Percentiles rank a stretch among this genome's conserved stretches.
Conservation (phyloP, 2,888 invertebrate species). For the Microplitis deprimator region DNA sequence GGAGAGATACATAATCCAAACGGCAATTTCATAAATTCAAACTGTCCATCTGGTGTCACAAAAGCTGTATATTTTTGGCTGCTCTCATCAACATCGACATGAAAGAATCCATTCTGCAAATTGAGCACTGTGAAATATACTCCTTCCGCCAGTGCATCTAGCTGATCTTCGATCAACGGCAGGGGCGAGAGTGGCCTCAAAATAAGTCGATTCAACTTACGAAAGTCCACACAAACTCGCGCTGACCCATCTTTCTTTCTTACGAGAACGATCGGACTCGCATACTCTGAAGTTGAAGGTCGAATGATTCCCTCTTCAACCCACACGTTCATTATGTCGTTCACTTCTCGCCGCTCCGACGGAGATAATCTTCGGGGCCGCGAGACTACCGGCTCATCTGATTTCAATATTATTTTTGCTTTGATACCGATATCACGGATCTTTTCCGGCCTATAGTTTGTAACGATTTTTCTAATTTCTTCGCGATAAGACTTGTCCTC, state of each 20-base stretch:
- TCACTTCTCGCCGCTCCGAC: constrained; percentile 52
- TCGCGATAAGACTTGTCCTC: constrained; percentile 2
- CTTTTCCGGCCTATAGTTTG: constrained; percentile 52
- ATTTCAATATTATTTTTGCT: constrained; percentile 57
- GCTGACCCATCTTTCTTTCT: constrained; percentile 53
- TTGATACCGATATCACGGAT: constrained; percentile 50
- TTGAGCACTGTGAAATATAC: background rate
- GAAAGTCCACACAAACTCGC: constrained; percentile 66
- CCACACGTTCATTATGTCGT: constrained; percentile 58
- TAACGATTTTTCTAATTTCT: constrained; percentile 44
- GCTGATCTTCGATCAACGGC: constrained; percentile 55
- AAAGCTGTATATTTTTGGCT: constrained; percentile 54
- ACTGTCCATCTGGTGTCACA: constrained; percentile 51
- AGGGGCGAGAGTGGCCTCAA: constrained; percentile 50
- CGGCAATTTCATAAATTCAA: constrained; percentile 50
- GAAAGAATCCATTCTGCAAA: constrained; percentile 53
- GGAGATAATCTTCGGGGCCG: constrained; percentile 53
- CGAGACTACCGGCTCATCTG: constrained; percentile 57
- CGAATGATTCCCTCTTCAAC: constrained; percentile 57
- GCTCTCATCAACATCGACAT: constrained; percentile 50
- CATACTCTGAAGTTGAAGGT: constrained; percentile 59
- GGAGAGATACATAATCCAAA: constrained; percentile 55
- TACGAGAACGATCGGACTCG: constrained; percentile 58
- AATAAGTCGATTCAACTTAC: constrained; percentile 62
- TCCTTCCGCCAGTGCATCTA: constrained; percentile 47